These are phyloP conservation scores for Diadema setosum DNA, from an alignment of 35 echinoderm and acorn worm species.

Conservation along the genomic window DNA sequence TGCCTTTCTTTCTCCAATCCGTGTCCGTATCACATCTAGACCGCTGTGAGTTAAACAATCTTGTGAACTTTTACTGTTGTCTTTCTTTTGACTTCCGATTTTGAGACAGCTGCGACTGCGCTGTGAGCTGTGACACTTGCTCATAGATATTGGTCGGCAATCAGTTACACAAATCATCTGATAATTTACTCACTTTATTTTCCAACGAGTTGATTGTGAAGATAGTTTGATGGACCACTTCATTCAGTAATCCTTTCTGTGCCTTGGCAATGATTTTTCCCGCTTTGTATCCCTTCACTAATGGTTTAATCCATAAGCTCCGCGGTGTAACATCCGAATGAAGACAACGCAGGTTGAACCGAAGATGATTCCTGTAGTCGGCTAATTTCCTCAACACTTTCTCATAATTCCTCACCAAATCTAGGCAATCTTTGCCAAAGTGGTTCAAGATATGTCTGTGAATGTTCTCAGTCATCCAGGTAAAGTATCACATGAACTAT, in stretches of 20 bases:
- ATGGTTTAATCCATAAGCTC: constrained; percentile 11
- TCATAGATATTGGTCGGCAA: not conserved
- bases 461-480: too few relatives aligned
- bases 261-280: not conserved
- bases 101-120: not conserved
- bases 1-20: too few relatives aligned
- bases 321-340: not conserved
- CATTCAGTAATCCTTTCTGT: not conserved
- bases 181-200: not conserved
- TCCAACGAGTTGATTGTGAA: constrained; percentile 6
- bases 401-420: not conserved
- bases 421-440: constrained; percentile 36
- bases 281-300: not conserved
- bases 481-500: too few relatives aligned
- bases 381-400: constrained; percentile 28
- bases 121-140: not conserved
- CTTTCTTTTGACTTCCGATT: not conserved
- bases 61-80: not conserved
- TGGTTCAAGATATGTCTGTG: too few relatives aligned
- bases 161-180: not conserved
- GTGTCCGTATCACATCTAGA: too few relatives aligned
- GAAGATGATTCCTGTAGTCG: constrained; percentile 13
- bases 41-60: too few relatives aligned
- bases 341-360: not conserved
- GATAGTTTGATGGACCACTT: not conserved